Evolutionary conservation across 2,888 invertebrate species (phyloP), one percentile per base, ranked within the genome.

Genomic region (Coleophora deauratella): DNA sequence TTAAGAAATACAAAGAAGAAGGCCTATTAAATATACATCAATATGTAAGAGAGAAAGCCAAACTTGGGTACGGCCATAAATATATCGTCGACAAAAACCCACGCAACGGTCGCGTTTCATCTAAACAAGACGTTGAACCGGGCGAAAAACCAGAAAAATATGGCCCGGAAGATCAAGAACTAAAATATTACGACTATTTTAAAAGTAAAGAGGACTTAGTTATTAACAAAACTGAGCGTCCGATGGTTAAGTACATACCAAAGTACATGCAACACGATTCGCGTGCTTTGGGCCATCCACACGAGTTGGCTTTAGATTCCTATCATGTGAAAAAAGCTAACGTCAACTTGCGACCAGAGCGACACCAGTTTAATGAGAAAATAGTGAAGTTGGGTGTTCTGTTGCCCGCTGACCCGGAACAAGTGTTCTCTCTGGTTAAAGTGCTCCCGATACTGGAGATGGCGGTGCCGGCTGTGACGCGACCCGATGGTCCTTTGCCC

Each of bases 401-500:
- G 33, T 85, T 91, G 36, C 91, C 92, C 0, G 86, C 82, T 30
- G 88, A 89, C 62, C 80, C 87, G 1, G 73, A 74, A 27, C 87
- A 89, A 66, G 90, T 88, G 59, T 93, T 88, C 66, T 90, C 91
- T 41, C 61, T 91, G 47, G 84, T 80, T 8, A 89, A 90, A 63
- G 90, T 93, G 39, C 68, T 93, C 57, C 92, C 93, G 0, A 91
- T 92, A 31, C 81, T 94, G 37, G 88, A 90, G 51, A 78, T 93
- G 73, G 93, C 92, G 9, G 88, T 92, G 33, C 79, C 79, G 34
- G 87, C 88, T 36, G 88, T 93, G 11, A 88, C 89, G 1, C 80
- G 86, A 37, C 61, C 84, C 35, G 87, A 87, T 57, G 90, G 89
- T 0, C 82, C 90, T 10, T 71, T 93, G 21, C 89, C 91, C 0